A percentile compares a stretch with the other conserved stretches of the same genome.
phyloP scores from a whole-genome alignment of 2,888 invertebrate genomes.

The Cheilosia soror region DNA sequence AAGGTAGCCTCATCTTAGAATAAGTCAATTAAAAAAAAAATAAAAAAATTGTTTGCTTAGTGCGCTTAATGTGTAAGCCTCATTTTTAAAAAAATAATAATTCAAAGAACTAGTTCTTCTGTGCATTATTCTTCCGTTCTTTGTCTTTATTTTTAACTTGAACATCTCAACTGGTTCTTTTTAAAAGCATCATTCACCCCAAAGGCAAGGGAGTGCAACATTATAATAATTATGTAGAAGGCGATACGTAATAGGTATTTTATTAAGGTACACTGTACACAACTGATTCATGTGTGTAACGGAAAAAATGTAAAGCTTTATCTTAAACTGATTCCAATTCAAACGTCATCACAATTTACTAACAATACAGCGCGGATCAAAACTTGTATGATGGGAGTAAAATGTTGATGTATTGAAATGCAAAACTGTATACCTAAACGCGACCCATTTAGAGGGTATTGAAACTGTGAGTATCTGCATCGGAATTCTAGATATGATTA shows the following conservation, averaged over 20 bases:
- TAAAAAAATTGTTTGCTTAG: no score
- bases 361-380: conserved; percentile 2
- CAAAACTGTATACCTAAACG: conserved; percentile 47
- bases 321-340: conserved; percentile 28
- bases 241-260: not conserved
- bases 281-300: conserved; percentile 26
- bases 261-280: not conserved
- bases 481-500: conserved; percentile 22
- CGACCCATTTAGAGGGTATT: conserved; percentile 59
- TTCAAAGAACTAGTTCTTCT: not conserved
- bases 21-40: no score
- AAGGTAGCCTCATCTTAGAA: no score
- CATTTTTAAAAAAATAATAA: no score
- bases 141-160: not conserved
- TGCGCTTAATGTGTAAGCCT: no score
- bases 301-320: conserved; percentile 32
- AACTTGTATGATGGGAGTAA: not conserved
- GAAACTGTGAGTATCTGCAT: conserved; percentile 38
- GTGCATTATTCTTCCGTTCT: not conserved
- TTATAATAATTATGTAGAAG: not conserved
- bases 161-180: conserved; percentile 11
- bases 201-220: conserved; percentile 7
- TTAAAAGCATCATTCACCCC: conserved; percentile 1
- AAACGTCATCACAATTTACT: conserved; percentile 11
- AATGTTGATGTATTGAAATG: conserved; percentile 30